Base-by-base conservation (phyloP, 2,888 invertebrate genomes). In the Deilephila elpenor region DNA sequence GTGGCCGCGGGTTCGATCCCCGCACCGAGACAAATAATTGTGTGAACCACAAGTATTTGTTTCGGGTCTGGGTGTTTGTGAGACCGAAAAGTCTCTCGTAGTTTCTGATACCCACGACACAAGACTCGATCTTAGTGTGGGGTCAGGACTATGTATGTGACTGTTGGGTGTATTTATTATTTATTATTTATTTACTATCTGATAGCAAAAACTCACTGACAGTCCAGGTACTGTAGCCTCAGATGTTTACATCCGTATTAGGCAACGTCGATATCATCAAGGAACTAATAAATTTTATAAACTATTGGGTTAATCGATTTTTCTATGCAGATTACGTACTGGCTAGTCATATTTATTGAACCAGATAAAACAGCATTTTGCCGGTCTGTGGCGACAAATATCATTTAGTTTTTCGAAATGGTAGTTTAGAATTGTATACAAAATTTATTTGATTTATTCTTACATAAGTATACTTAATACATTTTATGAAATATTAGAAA, bases 401-500 rank as follows among this genome's bases (percentile, higher is more conserved):
- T 25, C 29, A 14, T 29, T 14, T 0, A 60, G 17, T 17, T 29
- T 25, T 60, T 17, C 3, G n/a, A 56, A n/a, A 17, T n/a, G n/a
- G 19, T 4, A 4, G 4, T 19, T 5, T 19, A 53, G 5, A 19
- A 53, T 53, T 17, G 5, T 56, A 5, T n/a, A 6, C 5, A 56
- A 56, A n/a, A 11, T 44, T 3, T 44, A 3, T 44, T 44, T 44
- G 1, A 44, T 44, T 44, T 19, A 17, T 56, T 56, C 56, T 56
- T 56, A 56, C n/a, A n/a, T n/a, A 56, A n/a, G 8, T 56, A 56
- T 4, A 17, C 14, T 25, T 67, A 17, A n/a, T 11, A 44, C 14
- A 64, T 64, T 64, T 44, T 44, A 51, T 51, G 5, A 44, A 71
- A 25, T 56, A 29, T 34, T 59, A 56, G 32, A 53, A 70, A 29